Evolutionary conservation across 2,113 vertebrate species (phyloP).

Genomic region (Scopus umbretta): DNA sequence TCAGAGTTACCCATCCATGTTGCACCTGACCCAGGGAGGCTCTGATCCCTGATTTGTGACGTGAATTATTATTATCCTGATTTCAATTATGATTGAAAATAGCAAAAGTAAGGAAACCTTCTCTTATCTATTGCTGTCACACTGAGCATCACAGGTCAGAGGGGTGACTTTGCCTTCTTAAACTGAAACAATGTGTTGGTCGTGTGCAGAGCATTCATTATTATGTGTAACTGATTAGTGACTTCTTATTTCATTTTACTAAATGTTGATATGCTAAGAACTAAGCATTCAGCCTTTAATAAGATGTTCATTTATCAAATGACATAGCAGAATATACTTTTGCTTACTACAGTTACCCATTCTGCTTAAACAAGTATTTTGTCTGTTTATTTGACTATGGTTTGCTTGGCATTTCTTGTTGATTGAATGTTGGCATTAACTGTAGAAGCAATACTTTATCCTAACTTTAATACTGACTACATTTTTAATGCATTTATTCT

Average conservation of each 20-base stretch:
- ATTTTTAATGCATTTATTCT: background rate
- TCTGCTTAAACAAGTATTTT: background rate
- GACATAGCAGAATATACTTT: background rate
- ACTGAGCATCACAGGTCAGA: background rate
- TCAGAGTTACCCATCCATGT: no score
- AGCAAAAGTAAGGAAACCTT: background rate
- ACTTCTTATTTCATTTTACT: background rate
- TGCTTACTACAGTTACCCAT: background rate
- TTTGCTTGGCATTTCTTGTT: background rate
- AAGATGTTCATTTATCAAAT: background rate
- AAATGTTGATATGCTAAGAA: background rate
- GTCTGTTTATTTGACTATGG: background rate
- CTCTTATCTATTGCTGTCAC: background rate
- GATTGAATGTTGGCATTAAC: background rate
- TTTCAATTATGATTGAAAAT: background rate
- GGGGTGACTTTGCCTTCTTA: background rate
- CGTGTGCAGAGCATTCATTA: background rate
- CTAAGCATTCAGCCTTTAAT: background rate
- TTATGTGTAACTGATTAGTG: background rate
- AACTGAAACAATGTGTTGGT: background rate
- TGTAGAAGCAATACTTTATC: background rate
- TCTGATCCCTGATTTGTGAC: background rate
- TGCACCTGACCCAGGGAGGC: background rate
- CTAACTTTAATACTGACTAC: background rate
- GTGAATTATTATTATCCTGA: background rate